Percentiles rank a stretch among this genome's conserved stretches.
These are phyloP conservation scores for Danio rerio DNA, from an alignment of 2,113 vertebrate species.

Conservation along the genomic window DNA sequence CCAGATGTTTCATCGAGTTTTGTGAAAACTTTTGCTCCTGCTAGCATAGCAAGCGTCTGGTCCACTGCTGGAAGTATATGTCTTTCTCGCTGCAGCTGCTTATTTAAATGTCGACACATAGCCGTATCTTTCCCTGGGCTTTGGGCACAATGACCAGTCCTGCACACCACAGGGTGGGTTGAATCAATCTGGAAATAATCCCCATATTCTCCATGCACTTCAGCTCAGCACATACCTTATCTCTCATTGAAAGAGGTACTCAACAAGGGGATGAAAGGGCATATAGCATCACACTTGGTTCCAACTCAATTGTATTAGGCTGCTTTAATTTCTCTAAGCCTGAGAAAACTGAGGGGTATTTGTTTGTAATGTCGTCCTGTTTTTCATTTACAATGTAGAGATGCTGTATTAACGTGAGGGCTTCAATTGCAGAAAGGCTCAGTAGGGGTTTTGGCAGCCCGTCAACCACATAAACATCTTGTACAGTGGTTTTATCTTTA, in stretches of 20 bases:
- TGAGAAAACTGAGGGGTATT: constrained; percentile 40
- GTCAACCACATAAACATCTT: constrained; percentile 41
- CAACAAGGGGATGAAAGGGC: constrained; percentile 30
- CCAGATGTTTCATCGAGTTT: constrained; percentile 39
- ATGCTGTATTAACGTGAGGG: not conserved
- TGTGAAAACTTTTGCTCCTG: constrained; percentile 45
- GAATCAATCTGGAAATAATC: constrained; percentile 9
- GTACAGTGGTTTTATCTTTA: constrained; percentile 16
- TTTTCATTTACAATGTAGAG: constrained; percentile 22
- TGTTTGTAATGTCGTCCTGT: constrained; percentile 19
- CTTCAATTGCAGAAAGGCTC: not conserved
- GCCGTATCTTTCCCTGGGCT: constrained; percentile 27
- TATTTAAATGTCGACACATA: constrained; percentile 51
- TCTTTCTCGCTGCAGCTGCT: constrained; percentile 43
- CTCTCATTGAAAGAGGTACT: constrained; percentile 28
- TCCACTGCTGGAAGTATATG: constrained; percentile 47
- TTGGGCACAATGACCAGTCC: constrained; percentile 42
- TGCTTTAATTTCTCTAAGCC: constrained; percentile 44
- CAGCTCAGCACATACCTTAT: constrained; percentile 14
- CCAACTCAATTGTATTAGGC: constrained; percentile 38
- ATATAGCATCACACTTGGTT: constrained; percentile 14
- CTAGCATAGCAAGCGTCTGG: constrained; percentile 43
- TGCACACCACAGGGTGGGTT: constrained; percentile 43
- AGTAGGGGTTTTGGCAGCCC: constrained; percentile 24
- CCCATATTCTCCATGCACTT: constrained; percentile 40